Evolutionary conservation across 2,113 vertebrate species (phyloP), one percentile per base, ranked within the genome.

Genomic region (Cyprinodon brontotheroides): DNA sequence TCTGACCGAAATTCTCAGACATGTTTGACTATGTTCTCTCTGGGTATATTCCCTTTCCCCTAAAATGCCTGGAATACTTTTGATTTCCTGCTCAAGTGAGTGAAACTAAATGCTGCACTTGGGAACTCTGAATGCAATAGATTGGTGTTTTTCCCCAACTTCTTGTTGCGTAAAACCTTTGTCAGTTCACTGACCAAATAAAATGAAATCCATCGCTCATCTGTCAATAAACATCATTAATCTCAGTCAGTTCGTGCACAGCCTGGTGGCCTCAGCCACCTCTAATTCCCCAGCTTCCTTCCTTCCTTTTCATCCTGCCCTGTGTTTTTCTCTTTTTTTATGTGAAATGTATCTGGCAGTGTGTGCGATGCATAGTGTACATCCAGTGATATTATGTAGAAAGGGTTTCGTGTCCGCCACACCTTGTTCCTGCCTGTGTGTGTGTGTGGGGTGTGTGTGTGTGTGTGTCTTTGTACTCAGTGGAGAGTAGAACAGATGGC

Each of bases 401-500:
- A 37, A 29, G 12, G n/a, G 7, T 20, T 9, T 15, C 29, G 17
- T 29, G n/a, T 71, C 11, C 38, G 36, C n/a, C 7, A 61, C 59
- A 61, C 59, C 9, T n/a, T 67, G 14, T 48, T 10, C 17, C 50
- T 3, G 12, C n/a, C 13, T 57, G 50, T n/a, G 48, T 20, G 48
- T 4, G 13, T 53, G 29, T 29, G 29, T 29, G 29, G 61, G 71
- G 36, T n/a, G n/a, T n/a, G n/a, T n/a, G n/a, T n/a, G 43, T 61
- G 53, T 61, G 70, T 10, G 63, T 61, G 82, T 70, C 81, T 29
- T 68, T 63, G 72, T 59, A 61, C 39, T 53, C 53, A 74, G 39
- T 63, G 48, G n/a, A n/a, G 77, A 74, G 81, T 57, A 29, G 70
- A 78, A 72, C 91, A 91, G 90, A 89, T 91, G 91, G 89, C 65